Percentiles rank a stretch among this genome's conserved stretches.
Conservation (phyloP, 1,140 invertebrate species). For the Megathymus violae region DNA sequence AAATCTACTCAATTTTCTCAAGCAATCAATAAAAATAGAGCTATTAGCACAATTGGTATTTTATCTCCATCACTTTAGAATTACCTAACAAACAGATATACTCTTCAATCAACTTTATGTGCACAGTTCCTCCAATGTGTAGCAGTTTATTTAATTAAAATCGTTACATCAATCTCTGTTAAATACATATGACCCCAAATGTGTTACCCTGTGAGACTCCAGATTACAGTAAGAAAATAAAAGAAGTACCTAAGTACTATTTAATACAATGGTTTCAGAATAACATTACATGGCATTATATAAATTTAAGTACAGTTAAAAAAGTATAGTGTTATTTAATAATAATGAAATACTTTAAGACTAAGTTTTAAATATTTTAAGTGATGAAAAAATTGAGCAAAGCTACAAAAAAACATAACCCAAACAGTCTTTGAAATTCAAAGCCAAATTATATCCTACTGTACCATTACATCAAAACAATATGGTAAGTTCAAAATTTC, state of each 20-base stretch:
- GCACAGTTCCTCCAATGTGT: constrained; percentile 12
- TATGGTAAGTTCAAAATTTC: too few relatives aligned
- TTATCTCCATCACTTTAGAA: constrained; percentile 22
- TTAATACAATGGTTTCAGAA: too few relatives aligned
- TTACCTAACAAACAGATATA: constrained; percentile 16
- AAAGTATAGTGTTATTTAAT: background rate
- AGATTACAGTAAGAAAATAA: too few relatives aligned
- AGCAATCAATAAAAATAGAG: constrained; percentile 14
- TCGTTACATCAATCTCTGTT: constrained; percentile 9
- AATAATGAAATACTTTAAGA: too few relatives aligned
- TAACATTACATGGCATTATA: too few relatives aligned
- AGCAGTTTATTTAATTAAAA: constrained; percentile 33
- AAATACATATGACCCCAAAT: constrained; percentile 2
- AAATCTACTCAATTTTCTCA: constrained; percentile 12
- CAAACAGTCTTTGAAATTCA: too few relatives aligned
- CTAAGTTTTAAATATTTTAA: too few relatives aligned
- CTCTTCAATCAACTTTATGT: constrained; percentile 36
- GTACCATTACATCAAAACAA: too few relatives aligned
- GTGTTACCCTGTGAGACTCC: constrained; percentile 13
- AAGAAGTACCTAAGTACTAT: too few relatives aligned
- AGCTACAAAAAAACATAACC: background rate
- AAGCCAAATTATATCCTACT: too few relatives aligned
- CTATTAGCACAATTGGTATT: constrained; percentile 40
- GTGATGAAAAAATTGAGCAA: constrained; percentile 14
- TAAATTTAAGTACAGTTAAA: background rate